A percentile compares a stretch with the other conserved stretches of the same genome.
phyloP scores from a whole-genome alignment of 2,113 vertebrate species.

The Panthera leo region DNA sequence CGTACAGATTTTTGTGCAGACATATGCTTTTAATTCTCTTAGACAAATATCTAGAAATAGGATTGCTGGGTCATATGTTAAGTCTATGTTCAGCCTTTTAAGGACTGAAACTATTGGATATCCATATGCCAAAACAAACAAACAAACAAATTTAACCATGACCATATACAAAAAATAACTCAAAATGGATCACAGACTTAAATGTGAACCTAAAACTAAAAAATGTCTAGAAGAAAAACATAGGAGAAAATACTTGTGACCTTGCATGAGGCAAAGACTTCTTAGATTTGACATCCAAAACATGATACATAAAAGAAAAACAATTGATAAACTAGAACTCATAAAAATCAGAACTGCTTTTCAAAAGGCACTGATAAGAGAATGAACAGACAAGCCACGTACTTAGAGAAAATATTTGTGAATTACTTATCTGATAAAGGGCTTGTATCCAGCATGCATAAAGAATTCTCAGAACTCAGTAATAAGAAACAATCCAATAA shows the following conservation, averaged over 20 bases:
- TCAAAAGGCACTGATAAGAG: conserved; percentile 63
- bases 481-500: conserved; percentile 10
- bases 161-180: not conserved
- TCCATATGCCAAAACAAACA: not conserved
- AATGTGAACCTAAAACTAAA: not conserved
- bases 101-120: not conserved
- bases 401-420: conserved; percentile 33
- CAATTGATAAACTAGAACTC: conserved; percentile 20
- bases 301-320: conserved; percentile 38
- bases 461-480: not conserved
- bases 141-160: not conserved
- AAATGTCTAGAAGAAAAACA: not conserved
- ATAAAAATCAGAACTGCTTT: conserved; percentile 56
- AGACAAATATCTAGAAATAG: not conserved
- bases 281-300: conserved; percentile 36
- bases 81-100: not conserved
- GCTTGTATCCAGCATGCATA: not conserved
- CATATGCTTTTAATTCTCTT: not conserved
- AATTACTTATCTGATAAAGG: conserved; percentile 57
- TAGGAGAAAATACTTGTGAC: conserved; percentile 9
- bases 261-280: conserved; percentile 20
- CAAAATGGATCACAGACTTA: not conserved
- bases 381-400: not conserved
- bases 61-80: not conserved
- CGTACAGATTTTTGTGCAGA: not conserved